phyloP scores from a whole-genome alignment of 2,888 invertebrate genomes.

The Perizoma flavofasciatum region DNA sequence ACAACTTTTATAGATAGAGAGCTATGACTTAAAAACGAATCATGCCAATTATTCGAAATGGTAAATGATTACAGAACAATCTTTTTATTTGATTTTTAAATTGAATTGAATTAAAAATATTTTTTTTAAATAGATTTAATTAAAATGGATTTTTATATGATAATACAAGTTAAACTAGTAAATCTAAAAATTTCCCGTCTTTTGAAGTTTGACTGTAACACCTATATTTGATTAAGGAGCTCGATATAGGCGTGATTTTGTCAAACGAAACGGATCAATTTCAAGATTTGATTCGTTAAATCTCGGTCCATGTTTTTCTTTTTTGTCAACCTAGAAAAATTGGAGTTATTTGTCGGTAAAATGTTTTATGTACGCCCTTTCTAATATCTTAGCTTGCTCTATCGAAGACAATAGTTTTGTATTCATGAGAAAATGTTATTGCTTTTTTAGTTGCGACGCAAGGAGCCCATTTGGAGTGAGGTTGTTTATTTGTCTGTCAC shows the following conservation, averaged over 20 bases:
- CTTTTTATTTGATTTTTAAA: no score
- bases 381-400: conserved; percentile 1
- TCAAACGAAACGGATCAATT: conserved; percentile 15
- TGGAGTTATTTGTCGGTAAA: conserved; percentile 16
- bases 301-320: conserved; percentile 12
- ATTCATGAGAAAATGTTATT: conserved; percentile 3
- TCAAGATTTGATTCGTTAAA: conserved; percentile 25
- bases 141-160: no score
- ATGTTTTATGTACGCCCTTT: conserved; percentile 4
- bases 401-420: not conserved
- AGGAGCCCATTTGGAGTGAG: no score
- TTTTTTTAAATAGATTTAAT: no score
- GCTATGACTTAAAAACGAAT: no score
- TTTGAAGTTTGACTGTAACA: not conserved
- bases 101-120: no score
- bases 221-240: conserved; percentile 12
- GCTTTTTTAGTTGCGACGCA: not conserved
- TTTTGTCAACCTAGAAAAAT: conserved; percentile 21
- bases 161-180: no score
- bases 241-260: conserved; percentile 9
- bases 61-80: no score
- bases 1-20: no score
- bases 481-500: no score
- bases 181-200: not conserved
- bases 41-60: no score